phyloP scores from a whole-genome alignment of 1,140 invertebrate genomes.

The Megathymus violae region DNA sequence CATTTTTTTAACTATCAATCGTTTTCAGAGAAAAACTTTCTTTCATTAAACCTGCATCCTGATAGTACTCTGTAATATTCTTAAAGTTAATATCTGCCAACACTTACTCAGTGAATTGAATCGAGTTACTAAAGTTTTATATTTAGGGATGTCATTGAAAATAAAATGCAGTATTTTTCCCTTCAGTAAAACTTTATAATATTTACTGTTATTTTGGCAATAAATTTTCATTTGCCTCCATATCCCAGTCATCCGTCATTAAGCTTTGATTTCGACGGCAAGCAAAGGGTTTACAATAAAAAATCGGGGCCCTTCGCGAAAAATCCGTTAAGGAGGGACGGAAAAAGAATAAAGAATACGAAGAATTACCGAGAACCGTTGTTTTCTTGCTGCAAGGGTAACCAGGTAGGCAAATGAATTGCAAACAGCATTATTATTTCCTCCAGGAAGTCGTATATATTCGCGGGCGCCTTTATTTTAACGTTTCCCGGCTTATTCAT shows the following conservation, averaged over 20 bases:
- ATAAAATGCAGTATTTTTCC: too few species aligned
- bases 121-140: too few species aligned
- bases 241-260: conserved; percentile 51
- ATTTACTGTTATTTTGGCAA: not conserved
- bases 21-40: too few species aligned
- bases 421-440: conserved; percentile 84
- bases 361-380: conserved; percentile 65
- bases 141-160: too few species aligned
- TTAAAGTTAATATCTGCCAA: too few species aligned
- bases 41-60: too few species aligned
- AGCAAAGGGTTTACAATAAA: conserved; percentile 76
- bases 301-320: conserved; percentile 73
- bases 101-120: too few species aligned
- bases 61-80: too few species aligned
- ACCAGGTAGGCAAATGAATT: conserved; percentile 83
- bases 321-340: conserved; percentile 63
- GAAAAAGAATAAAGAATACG: conserved; percentile 45
- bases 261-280: conserved; percentile 74
- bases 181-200: too few species aligned
- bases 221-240: conserved; percentile 50
- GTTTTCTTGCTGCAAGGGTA: conserved; percentile 76
- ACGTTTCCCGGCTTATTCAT: conserved; percentile 77
- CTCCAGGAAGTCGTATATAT: conserved; percentile 83
- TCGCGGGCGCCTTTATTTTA: conserved; percentile 80
- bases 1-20: too few species aligned